Percentiles rank a stretch among this genome's conserved stretches.
Evolutionary conservation across 2,888 invertebrate species (phyloP).

Genomic region (Callyntrura sp.): DNA sequence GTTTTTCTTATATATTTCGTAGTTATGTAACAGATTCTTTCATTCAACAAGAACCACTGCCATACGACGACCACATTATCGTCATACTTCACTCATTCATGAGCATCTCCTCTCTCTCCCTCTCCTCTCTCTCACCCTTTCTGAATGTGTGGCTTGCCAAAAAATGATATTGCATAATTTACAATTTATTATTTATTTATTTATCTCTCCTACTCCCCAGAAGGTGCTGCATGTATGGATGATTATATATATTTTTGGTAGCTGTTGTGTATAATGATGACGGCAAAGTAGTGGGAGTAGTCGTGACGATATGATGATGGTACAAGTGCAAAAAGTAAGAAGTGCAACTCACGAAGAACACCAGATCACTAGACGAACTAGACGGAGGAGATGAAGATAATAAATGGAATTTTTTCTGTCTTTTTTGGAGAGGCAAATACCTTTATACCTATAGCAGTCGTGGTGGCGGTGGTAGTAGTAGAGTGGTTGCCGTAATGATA

Average conservation of each 20-base stretch:
- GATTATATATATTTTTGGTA: background rate
- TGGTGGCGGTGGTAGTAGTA: background rate
- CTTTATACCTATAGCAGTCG: background rate
- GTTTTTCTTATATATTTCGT: slow-evolving; percentile 1
- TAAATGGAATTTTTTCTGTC: slow-evolving; percentile 52
- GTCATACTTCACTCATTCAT: background rate
- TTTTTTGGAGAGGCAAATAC: slow-evolving; percentile 38
- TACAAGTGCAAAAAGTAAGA: background rate
- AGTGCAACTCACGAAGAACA: slow-evolving; percentile 56
- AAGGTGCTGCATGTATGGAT: background rate
- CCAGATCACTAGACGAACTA: slow-evolving; percentile 50
- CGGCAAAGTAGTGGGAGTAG: background rate
- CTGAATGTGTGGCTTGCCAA: slow-evolving; percentile 40
- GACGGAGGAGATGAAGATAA: slow-evolving; percentile 54
- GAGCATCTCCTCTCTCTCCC: too few relatives aligned
- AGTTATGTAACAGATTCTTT: background rate
- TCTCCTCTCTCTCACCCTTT: background rate
- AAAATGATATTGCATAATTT: slow-evolving; percentile 61
- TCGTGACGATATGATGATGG: background rate
- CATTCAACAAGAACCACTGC: slow-evolving; percentile 34
- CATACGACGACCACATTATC: background rate
- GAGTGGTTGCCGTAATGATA: background rate
- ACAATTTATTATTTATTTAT: slow-evolving; percentile 48
- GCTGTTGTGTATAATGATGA: background rate
- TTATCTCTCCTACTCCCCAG: background rate